Evolutionary conservation across 2,888 invertebrate species (phyloP), one percentile per base, ranked within the genome.

Genomic region (Xylota segnis): DNA sequence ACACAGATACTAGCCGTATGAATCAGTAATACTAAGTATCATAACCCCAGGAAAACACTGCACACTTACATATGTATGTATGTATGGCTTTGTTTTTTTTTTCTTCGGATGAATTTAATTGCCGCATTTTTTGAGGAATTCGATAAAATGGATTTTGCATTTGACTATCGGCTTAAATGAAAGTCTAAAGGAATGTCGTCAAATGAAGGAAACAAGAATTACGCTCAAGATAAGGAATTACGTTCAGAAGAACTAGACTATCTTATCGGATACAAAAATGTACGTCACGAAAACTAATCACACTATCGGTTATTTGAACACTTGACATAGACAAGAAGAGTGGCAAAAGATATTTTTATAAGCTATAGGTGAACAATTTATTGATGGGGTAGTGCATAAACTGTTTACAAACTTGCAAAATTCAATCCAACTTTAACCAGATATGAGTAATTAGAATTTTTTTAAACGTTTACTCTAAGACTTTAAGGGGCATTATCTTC

Each of bases 271-370:
- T 56, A 16, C 14, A 6, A 32, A 52, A 27, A 32, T 56, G 32
- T 32, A 56, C 56, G 56, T 56, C 56, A 56, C 56, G 9, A 56
- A 14, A 16, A 10, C 52, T 56, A 56, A 56, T 56, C 27, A 32
- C 29, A 56, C 56, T 56, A 34, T 56, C 32, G 16, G 9, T 4
- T 14, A 9, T 16, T 56, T 10, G n/a, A 56, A 27, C 32, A 16
- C 32, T 16, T 10, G 12, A n/a, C 27, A 56, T 9, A 56, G 32
- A 29, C n/a, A 14, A n/a, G 14, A 14, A 43, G 23, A 29, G n/a
- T 56, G 27, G 12, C 16, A 56, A 32, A 7, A 1, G 14, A 32
- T 32, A 56, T 56, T 4, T 3, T 2, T 29, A 32, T 12, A 50
- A 14, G 14, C 14, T 0, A 43, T n/a, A 43, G 14, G 43, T 43